Conservation (phyloP, 2,888 invertebrate species). For the Leptinotarsa tumamoca region DNA sequence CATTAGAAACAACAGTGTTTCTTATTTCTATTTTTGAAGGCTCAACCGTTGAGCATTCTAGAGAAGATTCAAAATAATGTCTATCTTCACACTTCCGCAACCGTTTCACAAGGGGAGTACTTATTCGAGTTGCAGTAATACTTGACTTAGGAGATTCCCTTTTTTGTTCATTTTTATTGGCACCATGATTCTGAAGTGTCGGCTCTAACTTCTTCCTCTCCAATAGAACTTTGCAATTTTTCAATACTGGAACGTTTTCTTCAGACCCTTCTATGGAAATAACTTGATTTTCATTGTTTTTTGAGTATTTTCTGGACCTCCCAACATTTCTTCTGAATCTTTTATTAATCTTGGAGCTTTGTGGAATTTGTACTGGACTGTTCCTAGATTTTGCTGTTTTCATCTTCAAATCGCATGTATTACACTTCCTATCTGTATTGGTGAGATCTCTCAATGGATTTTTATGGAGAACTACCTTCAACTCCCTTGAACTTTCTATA, state of each 20-base stretch:
- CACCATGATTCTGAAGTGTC: not conserved
- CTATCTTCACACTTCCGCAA: constrained; percentile 24
- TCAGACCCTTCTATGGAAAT: not conserved
- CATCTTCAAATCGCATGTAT: not conserved
- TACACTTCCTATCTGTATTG: not conserved
- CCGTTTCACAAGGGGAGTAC: constrained; percentile 21
- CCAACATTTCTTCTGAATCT: not conserved
- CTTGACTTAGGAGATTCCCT: not conserved
- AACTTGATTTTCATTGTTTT: not conserved
- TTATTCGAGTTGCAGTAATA: too few relatives aligned
- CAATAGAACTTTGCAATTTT: not conserved
- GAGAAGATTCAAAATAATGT: constrained; percentile 30
- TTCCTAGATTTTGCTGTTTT: not conserved
- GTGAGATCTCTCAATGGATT: constrained; percentile 8
- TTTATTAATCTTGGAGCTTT: not conserved
- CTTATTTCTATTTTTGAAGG: not conserved
- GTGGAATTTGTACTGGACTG: not conserved
- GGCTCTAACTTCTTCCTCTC: not conserved
- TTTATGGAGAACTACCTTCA: constrained; percentile 9
- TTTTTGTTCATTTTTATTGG: not conserved
- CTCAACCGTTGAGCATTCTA: constrained; percentile 24
- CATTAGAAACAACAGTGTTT: not conserved
- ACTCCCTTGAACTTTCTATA: not conserved
- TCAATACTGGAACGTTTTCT: not conserved
- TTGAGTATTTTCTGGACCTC: not conserved